These are phyloP conservation scores for Pterostichus niger DNA, from an alignment of 2,888 invertebrate genomes.

Conservation along the genomic window DNA sequence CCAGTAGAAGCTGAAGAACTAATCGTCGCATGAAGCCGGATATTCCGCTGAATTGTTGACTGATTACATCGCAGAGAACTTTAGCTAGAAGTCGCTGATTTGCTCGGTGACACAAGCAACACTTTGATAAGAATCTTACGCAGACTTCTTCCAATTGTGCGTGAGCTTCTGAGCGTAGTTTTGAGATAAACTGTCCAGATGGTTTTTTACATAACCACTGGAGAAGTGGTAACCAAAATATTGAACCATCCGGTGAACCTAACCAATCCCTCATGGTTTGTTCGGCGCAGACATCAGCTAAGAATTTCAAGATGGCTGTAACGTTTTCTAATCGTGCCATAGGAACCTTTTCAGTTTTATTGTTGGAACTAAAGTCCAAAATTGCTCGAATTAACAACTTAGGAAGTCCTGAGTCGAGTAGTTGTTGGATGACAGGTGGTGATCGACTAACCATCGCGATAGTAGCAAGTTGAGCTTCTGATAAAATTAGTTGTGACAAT, in stretches of 20 bases:
- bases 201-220: constrained; percentile 83
- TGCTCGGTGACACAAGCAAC: constrained; percentile 90
- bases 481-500: constrained; percentile 79
- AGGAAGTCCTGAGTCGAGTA: constrained; percentile 88
- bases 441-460: constrained; percentile 91
- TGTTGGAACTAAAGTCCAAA: constrained; percentile 76
- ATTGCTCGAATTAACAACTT: constrained; percentile 83
- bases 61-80: constrained; percentile 88
- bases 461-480: constrained; percentile 85
- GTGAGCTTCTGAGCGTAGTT: constrained; percentile 73
- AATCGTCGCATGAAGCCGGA: constrained; percentile 93
- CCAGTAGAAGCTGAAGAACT: constrained; percentile 90
- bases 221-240: constrained; percentile 92
- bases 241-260: constrained; percentile 87
- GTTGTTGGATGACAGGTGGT: constrained; percentile 85
- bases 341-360: constrained; percentile 74
- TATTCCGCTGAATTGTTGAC: constrained; percentile 83
- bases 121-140: constrained; percentile 89
- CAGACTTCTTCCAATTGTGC: constrained; percentile 87
- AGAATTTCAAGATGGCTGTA: constrained; percentile 87
- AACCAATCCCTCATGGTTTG: constrained; percentile 93
- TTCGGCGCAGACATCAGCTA: constrained; percentile 89
- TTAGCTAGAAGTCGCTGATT: constrained; percentile 92
- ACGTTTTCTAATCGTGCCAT: constrained; percentile 81
- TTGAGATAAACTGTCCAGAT: not conserved